These are phyloP conservation scores for Anguilla anguilla DNA, from an alignment of 2,797 vertebrate species.

Conservation along the genomic window DNA sequence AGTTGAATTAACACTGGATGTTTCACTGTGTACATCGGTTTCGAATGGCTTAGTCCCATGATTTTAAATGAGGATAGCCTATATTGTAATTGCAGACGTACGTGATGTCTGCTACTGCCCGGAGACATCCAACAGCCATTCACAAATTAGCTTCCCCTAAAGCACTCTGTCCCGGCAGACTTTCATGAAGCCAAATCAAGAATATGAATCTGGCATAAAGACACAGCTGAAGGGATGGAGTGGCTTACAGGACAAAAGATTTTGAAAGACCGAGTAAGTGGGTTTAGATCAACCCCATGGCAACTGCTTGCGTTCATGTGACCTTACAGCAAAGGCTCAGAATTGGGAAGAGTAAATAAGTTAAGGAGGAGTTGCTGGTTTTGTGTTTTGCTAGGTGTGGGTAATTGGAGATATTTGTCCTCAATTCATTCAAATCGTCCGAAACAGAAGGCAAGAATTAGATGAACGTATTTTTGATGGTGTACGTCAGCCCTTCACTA, in stretches of 20 bases:
- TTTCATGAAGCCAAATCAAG: constrained; percentile 2
- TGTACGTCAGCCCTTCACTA: background rate
- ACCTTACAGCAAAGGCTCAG: background rate
- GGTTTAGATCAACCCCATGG: background rate
- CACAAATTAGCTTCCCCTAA: background rate
- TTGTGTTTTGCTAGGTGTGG: background rate
- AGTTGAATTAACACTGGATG: no score
- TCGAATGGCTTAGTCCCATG: background rate
- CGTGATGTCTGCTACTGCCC: background rate
- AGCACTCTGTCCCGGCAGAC: background rate
- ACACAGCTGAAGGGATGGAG: background rate
- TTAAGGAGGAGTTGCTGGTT: background rate
- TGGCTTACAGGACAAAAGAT: background rate
- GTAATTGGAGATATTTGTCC: background rate
- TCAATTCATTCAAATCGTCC: background rate
- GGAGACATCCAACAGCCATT: background rate
- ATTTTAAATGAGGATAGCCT: background rate
- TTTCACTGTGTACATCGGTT: no score
- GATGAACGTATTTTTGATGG: background rate
- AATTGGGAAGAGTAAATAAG: background rate
- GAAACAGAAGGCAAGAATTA: background rate
- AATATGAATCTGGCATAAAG: background rate
- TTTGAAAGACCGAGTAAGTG: background rate
- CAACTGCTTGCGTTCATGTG: background rate
- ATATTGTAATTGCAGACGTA: background rate